A percentile compares a stretch with the other conserved stretches of the same genome.
These are phyloP conservation scores for Rhynchomys soricoides DNA, from an alignment of 2,113 vertebrate genomes.

Conservation along the genomic window DNA sequence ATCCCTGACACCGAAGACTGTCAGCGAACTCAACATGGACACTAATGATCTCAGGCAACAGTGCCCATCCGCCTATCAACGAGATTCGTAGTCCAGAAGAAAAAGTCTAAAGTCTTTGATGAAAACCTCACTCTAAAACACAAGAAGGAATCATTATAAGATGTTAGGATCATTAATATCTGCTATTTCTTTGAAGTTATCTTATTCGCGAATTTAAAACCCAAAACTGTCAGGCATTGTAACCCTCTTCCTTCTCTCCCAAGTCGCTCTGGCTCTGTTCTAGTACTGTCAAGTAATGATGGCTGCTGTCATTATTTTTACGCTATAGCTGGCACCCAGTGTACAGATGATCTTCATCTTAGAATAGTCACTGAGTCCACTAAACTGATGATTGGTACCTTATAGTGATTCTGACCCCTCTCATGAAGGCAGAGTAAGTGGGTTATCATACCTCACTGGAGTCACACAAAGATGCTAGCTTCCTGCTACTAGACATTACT, in stretches of 20 bases:
- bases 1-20: conserved; percentile 49
- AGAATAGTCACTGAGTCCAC: conserved; percentile 44
- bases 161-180: conserved; percentile 32
- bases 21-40: conserved; percentile 63
- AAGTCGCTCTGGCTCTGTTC: conserved; percentile 73
- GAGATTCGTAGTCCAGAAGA: conserved; percentile 64
- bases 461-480: not conserved
- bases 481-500: not conserved
- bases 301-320: conserved; percentile 76
- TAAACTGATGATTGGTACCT: conserved; percentile 60
- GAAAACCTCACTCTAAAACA: conserved; percentile 41
- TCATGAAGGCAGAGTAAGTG: conserved; percentile 62
- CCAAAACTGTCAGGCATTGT: conserved; percentile 67
- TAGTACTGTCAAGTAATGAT: conserved; percentile 72
- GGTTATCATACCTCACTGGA: not conserved
- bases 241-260: conserved; percentile 66
- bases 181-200: conserved; percentile 64
- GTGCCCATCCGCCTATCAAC: conserved; percentile 74
- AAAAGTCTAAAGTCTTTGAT: conserved; percentile 29
- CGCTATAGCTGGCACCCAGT: conserved; percentile 63
- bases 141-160: conserved; percentile 20
- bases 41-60: conserved; percentile 73
- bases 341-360: conserved; percentile 70
- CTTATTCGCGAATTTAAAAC: conserved; percentile 76
- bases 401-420: conserved; percentile 47